Evolutionary conservation across 2,113 vertebrate species (phyloP).

Genomic region (Aphyosemion australe): DNA sequence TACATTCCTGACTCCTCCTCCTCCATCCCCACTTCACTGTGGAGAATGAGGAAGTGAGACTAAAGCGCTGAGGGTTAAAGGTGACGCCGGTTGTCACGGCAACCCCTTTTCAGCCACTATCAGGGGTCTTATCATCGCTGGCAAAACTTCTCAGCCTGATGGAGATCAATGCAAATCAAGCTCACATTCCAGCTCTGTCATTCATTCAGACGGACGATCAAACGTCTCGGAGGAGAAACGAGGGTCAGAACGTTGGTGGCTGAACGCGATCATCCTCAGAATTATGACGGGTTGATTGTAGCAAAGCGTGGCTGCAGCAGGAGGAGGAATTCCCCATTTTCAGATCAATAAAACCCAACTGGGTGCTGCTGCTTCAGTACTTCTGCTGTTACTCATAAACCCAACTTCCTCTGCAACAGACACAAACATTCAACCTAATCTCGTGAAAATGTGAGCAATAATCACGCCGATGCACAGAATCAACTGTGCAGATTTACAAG

Average conservation of each 20-base stretch:
- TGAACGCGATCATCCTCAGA: too few species aligned
- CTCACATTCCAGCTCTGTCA: conserved; percentile 44
- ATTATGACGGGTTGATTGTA: too few species aligned
- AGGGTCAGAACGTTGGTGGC: too few species aligned
- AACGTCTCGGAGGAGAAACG: too few species aligned
- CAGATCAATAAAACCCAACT: conserved; percentile 45
- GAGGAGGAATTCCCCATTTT: conserved; percentile 31
- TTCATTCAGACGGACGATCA: background rate
- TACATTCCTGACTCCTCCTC: conserved; percentile 6
- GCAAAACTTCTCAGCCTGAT: conserved; percentile 35
- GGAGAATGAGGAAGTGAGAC: conserved; percentile 59
- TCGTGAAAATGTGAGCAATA: background rate
- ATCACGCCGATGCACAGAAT: too few species aligned
- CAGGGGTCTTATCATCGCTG: conserved; percentile 57
- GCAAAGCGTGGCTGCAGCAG: conserved; percentile 16
- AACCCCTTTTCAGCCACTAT: conserved; percentile 54
- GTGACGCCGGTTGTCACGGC: conserved; percentile 45
- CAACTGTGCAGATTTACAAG: too few species aligned
- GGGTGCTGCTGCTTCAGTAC: background rate
- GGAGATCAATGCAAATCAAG: conserved; percentile 45
- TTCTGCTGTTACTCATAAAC: background rate
- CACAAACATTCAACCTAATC: background rate
- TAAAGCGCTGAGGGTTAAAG: conserved; percentile 60
- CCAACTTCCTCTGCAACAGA: background rate
- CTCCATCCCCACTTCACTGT: background rate